These are phyloP conservation scores for Pollenia amentaria DNA, from an alignment of 2,888 invertebrate genomes.

Conservation along the genomic window DNA sequence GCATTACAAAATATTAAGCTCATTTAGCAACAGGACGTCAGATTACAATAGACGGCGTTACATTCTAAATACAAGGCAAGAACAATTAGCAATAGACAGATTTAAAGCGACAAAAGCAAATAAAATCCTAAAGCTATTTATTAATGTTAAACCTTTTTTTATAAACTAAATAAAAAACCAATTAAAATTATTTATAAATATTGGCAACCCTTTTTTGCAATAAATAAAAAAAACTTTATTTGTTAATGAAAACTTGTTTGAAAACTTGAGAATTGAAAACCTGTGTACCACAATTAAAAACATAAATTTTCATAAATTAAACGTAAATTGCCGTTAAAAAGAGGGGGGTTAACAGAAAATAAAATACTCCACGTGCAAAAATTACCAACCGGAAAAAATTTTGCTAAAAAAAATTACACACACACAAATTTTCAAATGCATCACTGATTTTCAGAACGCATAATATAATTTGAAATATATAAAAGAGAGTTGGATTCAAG, in stretches of 20 bases:
- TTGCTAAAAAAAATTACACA: slow-evolving; percentile 14
- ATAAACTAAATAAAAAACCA: slow-evolving; percentile 1
- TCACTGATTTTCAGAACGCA: slow-evolving; percentile 34
- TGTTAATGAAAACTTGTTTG: background rate
- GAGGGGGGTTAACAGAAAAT: background rate
- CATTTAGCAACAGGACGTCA: slow-evolving; percentile 41
- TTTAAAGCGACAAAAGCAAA: background rate
- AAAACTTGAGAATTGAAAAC: too few species aligned
- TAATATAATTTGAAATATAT: background rate
- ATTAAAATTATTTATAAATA: background rate
- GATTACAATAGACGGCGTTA: slow-evolving; percentile 7
- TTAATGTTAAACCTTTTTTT: slow-evolving; percentile 10
- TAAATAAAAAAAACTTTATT: background rate
- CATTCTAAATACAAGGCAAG: background rate
- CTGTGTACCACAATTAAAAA: slow-evolving; percentile 11
- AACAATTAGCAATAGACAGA: background rate
- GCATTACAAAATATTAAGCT: slow-evolving; percentile 47
- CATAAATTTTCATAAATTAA: slow-evolving; percentile 66
- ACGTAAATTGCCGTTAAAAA: slow-evolving; percentile 4
- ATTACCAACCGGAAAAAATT: slow-evolving; percentile 43
- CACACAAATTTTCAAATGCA: slow-evolving; percentile 30
- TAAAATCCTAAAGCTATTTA: slow-evolving; percentile 51
- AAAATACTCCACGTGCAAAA: slow-evolving; percentile 36
- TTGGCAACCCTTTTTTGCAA: slow-evolving; percentile 14
- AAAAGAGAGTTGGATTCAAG: background rate